Conservation (phyloP, 1,140 invertebrate genomes). For the Pogonus chalceus region DNA sequence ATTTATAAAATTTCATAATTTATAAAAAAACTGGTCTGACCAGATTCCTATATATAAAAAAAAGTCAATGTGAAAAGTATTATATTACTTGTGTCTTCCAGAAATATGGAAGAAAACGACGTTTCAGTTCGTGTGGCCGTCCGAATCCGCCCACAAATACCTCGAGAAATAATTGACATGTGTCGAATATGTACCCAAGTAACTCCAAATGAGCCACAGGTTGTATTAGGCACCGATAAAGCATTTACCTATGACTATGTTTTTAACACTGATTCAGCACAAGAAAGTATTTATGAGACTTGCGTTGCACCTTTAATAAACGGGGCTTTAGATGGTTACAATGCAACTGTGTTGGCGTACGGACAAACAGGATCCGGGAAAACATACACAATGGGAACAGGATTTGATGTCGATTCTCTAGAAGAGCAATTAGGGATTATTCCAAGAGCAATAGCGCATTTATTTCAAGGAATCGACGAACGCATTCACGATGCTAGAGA, state of each 20-base stretch:
- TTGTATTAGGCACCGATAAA: slow-evolving; percentile 87
- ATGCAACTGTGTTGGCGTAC: slow-evolving; percentile 93
- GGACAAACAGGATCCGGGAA: slow-evolving; percentile 94
- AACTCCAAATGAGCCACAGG: slow-evolving; percentile 77
- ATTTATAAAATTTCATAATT: too few species aligned
- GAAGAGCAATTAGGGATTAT: slow-evolving; percentile 79
- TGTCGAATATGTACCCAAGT: slow-evolving; percentile 87
- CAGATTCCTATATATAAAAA: too few species aligned
- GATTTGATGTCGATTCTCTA: slow-evolving; percentile 75
- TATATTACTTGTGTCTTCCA: too few species aligned
- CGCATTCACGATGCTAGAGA: slow-evolving; percentile 50
- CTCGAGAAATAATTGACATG: slow-evolving; percentile 88
- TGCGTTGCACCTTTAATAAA: slow-evolving; percentile 80
- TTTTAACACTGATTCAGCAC: slow-evolving; percentile 64
- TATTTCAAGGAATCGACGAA: slow-evolving; percentile 73
- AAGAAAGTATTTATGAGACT: slow-evolving; percentile 70
- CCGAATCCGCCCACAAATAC: slow-evolving; percentile 90
- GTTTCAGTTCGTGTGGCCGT: slow-evolving; percentile 23
- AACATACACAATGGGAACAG: slow-evolving; percentile 98
- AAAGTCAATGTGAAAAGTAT: too few species aligned
- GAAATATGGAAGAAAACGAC: slow-evolving; percentile 32
- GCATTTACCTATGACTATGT: slow-evolving; percentile 97
- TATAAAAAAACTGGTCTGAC: too few species aligned
- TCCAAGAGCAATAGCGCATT: slow-evolving; percentile 81
- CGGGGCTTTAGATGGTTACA: slow-evolving; percentile 83